Evolutionary conservation across 2,888 invertebrate species (phyloP), one percentile per base, ranked within the genome.

Genomic region (Invenusta paracnida): DNA sequence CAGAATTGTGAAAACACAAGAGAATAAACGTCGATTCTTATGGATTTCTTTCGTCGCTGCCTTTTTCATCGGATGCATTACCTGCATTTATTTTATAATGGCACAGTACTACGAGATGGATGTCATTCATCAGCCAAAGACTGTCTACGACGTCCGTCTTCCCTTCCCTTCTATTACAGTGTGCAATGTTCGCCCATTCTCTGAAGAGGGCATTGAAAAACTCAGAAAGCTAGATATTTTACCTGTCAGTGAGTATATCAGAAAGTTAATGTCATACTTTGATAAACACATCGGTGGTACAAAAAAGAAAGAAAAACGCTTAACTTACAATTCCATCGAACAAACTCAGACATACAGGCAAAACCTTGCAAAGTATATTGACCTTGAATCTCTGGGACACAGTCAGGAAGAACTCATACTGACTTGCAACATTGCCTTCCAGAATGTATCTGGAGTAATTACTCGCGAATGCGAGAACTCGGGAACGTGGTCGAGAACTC

Each of bases 61-160:
- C 0, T 85, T 85, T 66, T 85, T 85, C 28, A 30, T 85, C 28
- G 85, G 82, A 30, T 85, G 85, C 29, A 82, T 85, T 66, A 85
- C 85, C 2, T 85, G 85, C 66, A 48, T 85, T 29, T 29, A 66
- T 23, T 84, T 85, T 23, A 29, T 85, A 23, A 85, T 85, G 13
- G 29, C 66, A 23, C 85, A 85, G 29, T 85, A 85, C 67, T 11
- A 66, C 23, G 31, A 82, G 11, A 30, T 83, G 28, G 85, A 85
- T 48, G 85, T 85, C 25, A 85, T 85, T n/a, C 85, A 85, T 84
- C 85, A 85, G 66, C 85, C 85, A 48, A 85, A 85, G 29, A 85
- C 85, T 5, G 84, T 85, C 27, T 84, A 84, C 66, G 81, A 85
- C 29, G 27, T 30, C 25, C 48, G 30, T 25, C 23, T 29, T 27